Base-by-base conservation (phyloP, 2,888 invertebrate species). In the Latrodectus elegans region DNA sequence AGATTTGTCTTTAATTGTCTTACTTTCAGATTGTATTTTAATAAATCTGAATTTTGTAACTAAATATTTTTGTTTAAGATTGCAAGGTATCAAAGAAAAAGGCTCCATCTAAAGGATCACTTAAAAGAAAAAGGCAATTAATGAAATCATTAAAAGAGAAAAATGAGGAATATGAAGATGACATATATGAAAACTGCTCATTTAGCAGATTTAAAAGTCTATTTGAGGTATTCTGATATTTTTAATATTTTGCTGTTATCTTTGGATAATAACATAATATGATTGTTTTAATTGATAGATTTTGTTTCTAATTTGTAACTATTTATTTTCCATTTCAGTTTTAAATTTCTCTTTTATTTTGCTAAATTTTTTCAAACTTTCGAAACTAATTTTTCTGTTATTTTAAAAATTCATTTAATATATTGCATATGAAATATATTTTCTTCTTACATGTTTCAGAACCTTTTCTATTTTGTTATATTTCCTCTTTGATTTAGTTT, bases 131-230 rank as follows among this genome's bases (percentile, higher is more conserved):
- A 26, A 55, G 83, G 49, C 52, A 60, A 70, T 8, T 83, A 22
- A 8, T 76, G 2, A 71, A 71, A 15, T 26, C 51, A 55, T 38
- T 83, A 22, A 75, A 83, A 64, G 75, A 70, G 26, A 70, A 51
- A 49, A 70, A 70, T 76, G 60, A 51, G 9, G 60, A 70, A 8
- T 70, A 83, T 76, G 83, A 75, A 51, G 83, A 83, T 60, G 83
- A 83, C 22, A 71, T 83, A 17, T 83, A 52, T 70, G 83, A 83
- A 51, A 64, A 17, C 6, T 38, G 38, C 38, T 38, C 38, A 38
- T 38, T 38, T 38, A 6, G 38, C 38, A 38, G 6, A 6, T 38
- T 38, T 12, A 53, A 4, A 64, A 53, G 1, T 51, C 22, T 60
- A 64, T 9, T 8, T 11, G 11, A 73, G 22, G 72, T 10, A 17